Conservation (phyloP, 2,888 invertebrate genomes). For the Rhogogaster chlorosoma region DNA sequence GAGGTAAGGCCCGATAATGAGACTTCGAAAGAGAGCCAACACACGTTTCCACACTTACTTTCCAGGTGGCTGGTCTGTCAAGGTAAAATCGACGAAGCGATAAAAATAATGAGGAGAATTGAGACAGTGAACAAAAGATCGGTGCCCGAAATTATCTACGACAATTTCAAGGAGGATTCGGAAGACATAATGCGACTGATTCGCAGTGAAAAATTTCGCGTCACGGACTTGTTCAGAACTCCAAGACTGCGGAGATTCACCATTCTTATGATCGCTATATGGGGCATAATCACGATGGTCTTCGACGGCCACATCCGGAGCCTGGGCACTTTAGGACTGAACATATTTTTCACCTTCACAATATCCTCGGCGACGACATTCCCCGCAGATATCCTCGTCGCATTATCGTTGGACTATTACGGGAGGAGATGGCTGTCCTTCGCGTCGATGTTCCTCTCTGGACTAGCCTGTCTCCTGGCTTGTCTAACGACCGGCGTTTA, state of each 20-base stretch:
- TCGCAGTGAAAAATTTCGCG: conserved; percentile 53
- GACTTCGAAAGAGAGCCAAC: neutral
- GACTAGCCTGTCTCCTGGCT: conserved; percentile 87
- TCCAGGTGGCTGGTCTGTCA: conserved; percentile 59
- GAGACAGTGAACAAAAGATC: conserved; percentile 78
- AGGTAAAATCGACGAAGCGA: conserved; percentile 75
- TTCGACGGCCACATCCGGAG: conserved; percentile 93
- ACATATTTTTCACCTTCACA: conserved; percentile 89
- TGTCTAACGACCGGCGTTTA: conserved; percentile 86
- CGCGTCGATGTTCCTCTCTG: conserved; percentile 87
- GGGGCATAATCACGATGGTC: conserved; percentile 88
- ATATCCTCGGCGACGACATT: conserved; percentile 89
- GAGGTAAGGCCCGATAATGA: conserved; percentile 69
- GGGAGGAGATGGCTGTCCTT: conserved; percentile 90
- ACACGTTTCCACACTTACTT: neutral
- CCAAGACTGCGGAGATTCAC: conserved; percentile 68
- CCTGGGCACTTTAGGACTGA: conserved; percentile 87
- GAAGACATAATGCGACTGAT: conserved; percentile 53
- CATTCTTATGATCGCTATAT: conserved; percentile 73
- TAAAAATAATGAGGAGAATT: conserved; percentile 77
- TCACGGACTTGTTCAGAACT: conserved; percentile 74
- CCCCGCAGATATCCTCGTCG: conserved; percentile 88
- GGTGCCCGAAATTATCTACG: conserved; percentile 78
- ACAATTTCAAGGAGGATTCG: conserved; percentile 77
- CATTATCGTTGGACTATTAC: conserved; percentile 86